Base-by-base conservation (phyloP, 92 coral and sea anemone species). In the Heteractis magnifica region DNA sequence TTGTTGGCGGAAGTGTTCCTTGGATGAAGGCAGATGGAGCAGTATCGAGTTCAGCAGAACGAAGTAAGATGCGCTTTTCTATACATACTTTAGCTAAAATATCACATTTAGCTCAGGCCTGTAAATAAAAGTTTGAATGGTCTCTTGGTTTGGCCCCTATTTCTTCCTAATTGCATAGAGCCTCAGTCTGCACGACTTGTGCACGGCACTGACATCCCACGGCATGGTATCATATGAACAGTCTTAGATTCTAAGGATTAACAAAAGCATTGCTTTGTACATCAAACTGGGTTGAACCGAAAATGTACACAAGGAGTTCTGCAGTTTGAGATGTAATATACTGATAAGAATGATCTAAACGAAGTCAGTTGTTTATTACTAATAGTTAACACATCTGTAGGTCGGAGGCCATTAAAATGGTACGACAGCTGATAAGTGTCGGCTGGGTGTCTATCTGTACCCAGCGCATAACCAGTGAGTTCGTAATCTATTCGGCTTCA, bases 11-110 rank as follows among this genome's bases (percentile, higher is more conserved):
- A 56, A 41, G 19, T 82, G 93, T 80, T 58, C 79, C 64, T 56
- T 56, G 2, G 53, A 77, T 0, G 56, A 52, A 50, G 90, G 90
- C 77, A 15, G 65, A 48, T 87, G 90, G 93, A 76, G 83, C 49
- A 83, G 71, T 79, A 20, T 90, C 34, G 90, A 83, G 48, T 87
- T 90, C 6, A 83, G 86, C 15, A 83, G 86, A 84, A 86, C 92
- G n/a, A 89, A 86, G 92, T 86, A 77, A 10, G 21, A 55, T 55
- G 59, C 59, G 14, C n/a, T 16, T 8, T 59, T 59, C 16, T 8
- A 8, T 12, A 14, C 65, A 12, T 59, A 59, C 65, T 58, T 58
- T 58, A 58, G 64, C 13, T 58, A 58, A 14, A 15, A 58, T 58
- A n/a, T 13, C n/a, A 15, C 16, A 58, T 34, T 34, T 34, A 34